Evolutionary conservation across 2,797 vertebrate species (phyloP).

Genomic region (Notamacropus eugenii): DNA sequence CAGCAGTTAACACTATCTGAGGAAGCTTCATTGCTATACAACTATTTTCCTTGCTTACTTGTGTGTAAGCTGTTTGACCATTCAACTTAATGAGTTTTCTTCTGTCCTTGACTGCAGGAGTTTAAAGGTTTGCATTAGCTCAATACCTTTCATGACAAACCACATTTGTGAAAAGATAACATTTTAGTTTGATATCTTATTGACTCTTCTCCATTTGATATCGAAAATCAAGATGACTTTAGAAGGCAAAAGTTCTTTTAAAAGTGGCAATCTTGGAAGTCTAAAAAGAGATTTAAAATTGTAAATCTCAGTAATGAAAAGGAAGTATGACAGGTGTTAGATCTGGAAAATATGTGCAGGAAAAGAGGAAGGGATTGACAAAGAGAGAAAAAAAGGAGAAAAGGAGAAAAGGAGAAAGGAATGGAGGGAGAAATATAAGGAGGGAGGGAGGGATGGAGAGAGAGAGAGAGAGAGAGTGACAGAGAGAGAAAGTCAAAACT

Average conservation of each 20-base stretch:
- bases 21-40: background rate
- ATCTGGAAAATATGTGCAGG: background rate
- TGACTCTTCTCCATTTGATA: constrained; percentile 43
- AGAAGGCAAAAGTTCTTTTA: constrained; percentile 18
- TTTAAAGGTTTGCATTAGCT: constrained; percentile 22
- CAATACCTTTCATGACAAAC: constrained; percentile 36
- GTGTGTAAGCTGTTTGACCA: constrained; percentile 18
- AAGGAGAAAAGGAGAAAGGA: too few relatives aligned
- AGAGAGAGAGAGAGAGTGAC: too few relatives aligned
- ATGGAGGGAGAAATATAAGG: background rate
- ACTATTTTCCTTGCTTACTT: background rate
- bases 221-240: constrained; percentile 45
- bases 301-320: background rate
- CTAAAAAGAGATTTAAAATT: constrained; percentile 33
- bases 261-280: constrained; percentile 18
- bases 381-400: background rate
- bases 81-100: constrained; percentile 39
- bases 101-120: constrained; percentile 32
- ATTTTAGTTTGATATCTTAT: constrained; percentile 62
- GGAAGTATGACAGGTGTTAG: background rate
- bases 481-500: background rate
- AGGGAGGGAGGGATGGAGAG: too few relatives aligned
- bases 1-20: constrained; percentile 10
- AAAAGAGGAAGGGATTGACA: background rate
- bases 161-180: constrained; percentile 14